Base-by-base conservation (phyloP, 1,140 invertebrate species). In the Ceratina calcarata region DNA sequence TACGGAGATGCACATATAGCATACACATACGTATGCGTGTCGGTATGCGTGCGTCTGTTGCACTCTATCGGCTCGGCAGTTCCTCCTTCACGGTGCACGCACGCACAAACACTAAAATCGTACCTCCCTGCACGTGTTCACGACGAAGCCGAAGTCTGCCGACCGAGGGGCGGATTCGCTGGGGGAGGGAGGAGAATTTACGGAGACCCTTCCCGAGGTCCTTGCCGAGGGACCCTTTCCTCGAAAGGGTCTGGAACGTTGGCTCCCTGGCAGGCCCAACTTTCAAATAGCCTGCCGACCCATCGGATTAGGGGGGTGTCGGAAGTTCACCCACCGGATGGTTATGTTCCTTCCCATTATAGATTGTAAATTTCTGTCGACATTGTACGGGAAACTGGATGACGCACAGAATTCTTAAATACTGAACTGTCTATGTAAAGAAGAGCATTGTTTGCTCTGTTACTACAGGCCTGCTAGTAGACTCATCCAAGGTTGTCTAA, bases 91-190 rank as follows among this genome's bases (percentile, higher is more conserved):
- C 58, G 37, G 3, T 45, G 57, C 66, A 22, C 58, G 49, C 61
- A 18, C 32, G 3, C 22, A 61, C 20, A 60, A 18, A 68, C 49
- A 4, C 24, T 53, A 53, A n/a, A 69, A 20, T 27, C 55, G 49
- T 65, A 51, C 67, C 66, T 71, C 69, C 83, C 80, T 77, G 69
- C 80, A 82, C 80, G 76, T 86, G 84, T 86, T 85, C 80, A 61
- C 67, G 55, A 72, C 58, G 76, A 55, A 75, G 68, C 73, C 37
- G 37, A 45, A 37, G 72, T 37, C 68, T 58, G 49, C 22, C 58
- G 61, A 60, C 62, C 60, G 67, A 80, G 80, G 76, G 72, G 84
- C 80, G 68, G 55, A 76, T 85, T 79, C 57, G 69, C 16, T 22
- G 45, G 57, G 77, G 37, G 58, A 20, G 71, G 37, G 65, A 53